Conservation (phyloP, 1,140 invertebrate genomes). For the Drosophila kohkoa region DNA sequence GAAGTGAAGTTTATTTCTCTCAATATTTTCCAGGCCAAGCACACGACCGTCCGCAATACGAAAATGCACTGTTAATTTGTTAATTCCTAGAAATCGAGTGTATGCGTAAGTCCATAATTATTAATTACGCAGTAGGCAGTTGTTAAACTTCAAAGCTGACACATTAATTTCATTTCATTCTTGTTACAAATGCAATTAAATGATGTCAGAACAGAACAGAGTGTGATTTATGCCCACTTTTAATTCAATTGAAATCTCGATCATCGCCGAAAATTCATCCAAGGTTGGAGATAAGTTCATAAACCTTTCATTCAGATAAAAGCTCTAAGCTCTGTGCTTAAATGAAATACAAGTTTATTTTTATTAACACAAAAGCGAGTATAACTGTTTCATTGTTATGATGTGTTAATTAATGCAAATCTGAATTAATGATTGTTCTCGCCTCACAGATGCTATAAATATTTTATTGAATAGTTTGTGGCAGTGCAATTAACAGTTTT, state of each 20-base stretch:
- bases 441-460: too few species aligned
- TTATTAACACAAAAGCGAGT: too few species aligned
- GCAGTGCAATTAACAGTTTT: too few species aligned
- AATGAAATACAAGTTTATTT: too few species aligned
- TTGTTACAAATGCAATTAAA: slow-evolving; percentile 27
- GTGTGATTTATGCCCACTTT: slow-evolving; percentile 14
- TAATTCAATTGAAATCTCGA: neutral
- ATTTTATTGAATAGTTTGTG: too few species aligned
- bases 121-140: slow-evolving; percentile 35
- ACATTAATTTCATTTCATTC: slow-evolving; percentile 17
- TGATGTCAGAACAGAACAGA: neutral
- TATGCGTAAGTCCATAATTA: slow-evolving; percentile 20
- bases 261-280: neutral
- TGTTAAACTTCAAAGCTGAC: slow-evolving; percentile 29
- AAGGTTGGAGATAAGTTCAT: neutral
- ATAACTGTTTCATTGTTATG: too few species aligned
- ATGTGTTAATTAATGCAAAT: too few species aligned
- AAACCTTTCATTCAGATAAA: neutral
- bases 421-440: too few species aligned
- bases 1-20: slow-evolving; percentile 44
- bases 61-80: slow-evolving; percentile 37
- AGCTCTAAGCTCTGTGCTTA: neutral
- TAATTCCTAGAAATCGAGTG: slow-evolving; percentile 37
- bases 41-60: neutral
- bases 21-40: slow-evolving; percentile 6